phyloP scores from a whole-genome alignment of 2,797 vertebrate genomes.

The Coregonus ussuriensis region DNA sequence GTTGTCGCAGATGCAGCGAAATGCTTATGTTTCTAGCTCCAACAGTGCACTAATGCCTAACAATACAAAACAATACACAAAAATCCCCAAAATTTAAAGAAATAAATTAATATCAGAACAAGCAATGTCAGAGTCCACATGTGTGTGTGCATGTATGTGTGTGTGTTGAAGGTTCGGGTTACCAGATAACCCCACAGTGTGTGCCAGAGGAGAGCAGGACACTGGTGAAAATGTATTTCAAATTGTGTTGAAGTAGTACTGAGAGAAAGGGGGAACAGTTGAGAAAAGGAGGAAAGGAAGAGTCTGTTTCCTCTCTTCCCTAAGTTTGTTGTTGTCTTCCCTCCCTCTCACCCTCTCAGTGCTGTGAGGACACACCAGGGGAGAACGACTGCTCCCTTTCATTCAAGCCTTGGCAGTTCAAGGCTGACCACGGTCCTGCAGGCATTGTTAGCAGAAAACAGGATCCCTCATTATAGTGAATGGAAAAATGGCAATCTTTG shows the following conservation, averaged over 20 bases:
- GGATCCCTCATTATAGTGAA: slow-evolving; percentile 9
- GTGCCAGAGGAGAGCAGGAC: background rate
- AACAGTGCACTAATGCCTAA: no score
- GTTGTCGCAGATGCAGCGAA: no score
- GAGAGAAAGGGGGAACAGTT: slow-evolving; percentile 10
- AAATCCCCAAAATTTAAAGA: no score
- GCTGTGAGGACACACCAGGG: no score
- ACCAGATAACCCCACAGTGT: background rate
- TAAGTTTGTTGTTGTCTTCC: slow-evolving; percentile 38
- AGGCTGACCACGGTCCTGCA: no score
- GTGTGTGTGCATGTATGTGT: background rate
- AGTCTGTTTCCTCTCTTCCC: slow-evolving; percentile 59
- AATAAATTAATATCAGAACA: no score
- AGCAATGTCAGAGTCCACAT: no score
- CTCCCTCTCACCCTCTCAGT: slow-evolving; percentile 49
- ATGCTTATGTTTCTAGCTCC: no score
- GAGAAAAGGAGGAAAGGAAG: slow-evolving; percentile 15
- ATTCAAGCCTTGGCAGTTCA: no score
- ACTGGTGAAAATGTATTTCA: slow-evolving; percentile 52
- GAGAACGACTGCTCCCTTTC: no score
- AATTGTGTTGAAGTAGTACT: slow-evolving; percentile 56
- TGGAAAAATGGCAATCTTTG: background rate
- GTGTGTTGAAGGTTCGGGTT: background rate
- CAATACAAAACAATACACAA: no score
- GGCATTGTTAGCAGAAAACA: no score